Base-by-base conservation (phyloP, 1,140 invertebrate genomes). In the Platyscapa corneri region DNA sequence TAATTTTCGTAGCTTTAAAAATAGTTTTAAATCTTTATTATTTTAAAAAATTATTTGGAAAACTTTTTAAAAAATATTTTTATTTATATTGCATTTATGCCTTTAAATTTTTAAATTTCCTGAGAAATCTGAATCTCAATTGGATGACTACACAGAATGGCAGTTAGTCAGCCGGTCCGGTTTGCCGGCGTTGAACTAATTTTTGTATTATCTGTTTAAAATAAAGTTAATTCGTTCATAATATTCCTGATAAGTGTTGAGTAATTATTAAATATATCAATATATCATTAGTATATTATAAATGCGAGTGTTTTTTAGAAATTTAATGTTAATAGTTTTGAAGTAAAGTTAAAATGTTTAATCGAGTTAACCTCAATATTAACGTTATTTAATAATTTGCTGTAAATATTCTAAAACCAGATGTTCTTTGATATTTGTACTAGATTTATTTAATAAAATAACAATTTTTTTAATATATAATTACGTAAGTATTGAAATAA, bases 361-460 rank as follows among this genome's bases (percentile, higher is more conserved):
- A n/a, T 53, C 6, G 46, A 72, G n/a, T 8, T 84, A 79, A 84
- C 83, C 83, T 84, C 6, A 79, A 77, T 49, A 1, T 37, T 53
- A 7, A n/a, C 20, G 37, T 76, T 49, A 42, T 49, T 77, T 32
- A 64, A n/a, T 65, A 3, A 49, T 49, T 76, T 67, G 23, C 14
- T 83, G 60, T 83, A 77, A 77, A 83, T 77, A 67, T 83, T 65
- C 75, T 49, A 27, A 60, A 67, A 46, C 16, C 23, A 30, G 37
- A 82, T 56, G 42, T 79, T n/a, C 23, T 18, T 64, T 79, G 6
- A 60, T 79, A 23, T 0, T 64, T 64, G 64, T 37, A 12, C 27
- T 32, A 37, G 49, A 60, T 39, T n/a, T 76, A 53, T 76, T 76
- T 53, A 32, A 23, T n/a, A 76, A 32, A 76, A 32, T 12, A 53